A percentile compares a stretch with the other conserved stretches of the same genome.
Evolutionary conservation across 2,113 vertebrate species (phyloP).

Genomic region (Brachyistius frenatus): DNA sequence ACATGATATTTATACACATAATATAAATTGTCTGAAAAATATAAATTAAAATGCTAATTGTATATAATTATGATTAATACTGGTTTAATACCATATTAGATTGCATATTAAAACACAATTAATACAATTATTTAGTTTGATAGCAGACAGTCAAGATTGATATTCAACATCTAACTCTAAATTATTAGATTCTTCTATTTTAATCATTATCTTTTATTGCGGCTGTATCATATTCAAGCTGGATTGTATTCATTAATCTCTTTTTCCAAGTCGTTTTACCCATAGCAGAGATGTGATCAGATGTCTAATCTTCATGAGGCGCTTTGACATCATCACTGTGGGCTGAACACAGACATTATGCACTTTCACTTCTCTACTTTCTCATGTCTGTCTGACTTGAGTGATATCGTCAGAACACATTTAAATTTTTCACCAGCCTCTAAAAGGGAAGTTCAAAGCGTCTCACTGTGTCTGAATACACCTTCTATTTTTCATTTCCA

Average conservation of each 20-base stretch:
- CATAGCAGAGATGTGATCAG: slow-evolving; percentile 24
- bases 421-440: slow-evolving; percentile 28
- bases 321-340: slow-evolving; percentile 59
- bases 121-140: no score
- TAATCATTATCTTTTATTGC: neutral
- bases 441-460: slow-evolving; percentile 61
- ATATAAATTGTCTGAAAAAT: no score
- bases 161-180: no score
- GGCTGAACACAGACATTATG: slow-evolving; percentile 40
- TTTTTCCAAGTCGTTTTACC: slow-evolving; percentile 12
- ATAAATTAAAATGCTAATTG: no score
- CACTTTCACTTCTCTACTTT: slow-evolving; percentile 73
- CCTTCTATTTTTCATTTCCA: slow-evolving; percentile 44
- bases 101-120: no score
- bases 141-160: no score
- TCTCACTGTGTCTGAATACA: slow-evolving; percentile 12
- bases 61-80: no score
- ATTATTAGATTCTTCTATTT: no score
- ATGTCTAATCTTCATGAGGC: slow-evolving; percentile 25
- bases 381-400: slow-evolving; percentile 45
- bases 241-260: neutral
- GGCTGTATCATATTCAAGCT: neutral
- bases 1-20: no score
- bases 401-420: slow-evolving; percentile 43
- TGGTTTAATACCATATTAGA: no score